These are phyloP conservation scores for Gephyroberyx darwinii DNA, from an alignment of 2,797 vertebrate genomes.

Conservation along the genomic window DNA sequence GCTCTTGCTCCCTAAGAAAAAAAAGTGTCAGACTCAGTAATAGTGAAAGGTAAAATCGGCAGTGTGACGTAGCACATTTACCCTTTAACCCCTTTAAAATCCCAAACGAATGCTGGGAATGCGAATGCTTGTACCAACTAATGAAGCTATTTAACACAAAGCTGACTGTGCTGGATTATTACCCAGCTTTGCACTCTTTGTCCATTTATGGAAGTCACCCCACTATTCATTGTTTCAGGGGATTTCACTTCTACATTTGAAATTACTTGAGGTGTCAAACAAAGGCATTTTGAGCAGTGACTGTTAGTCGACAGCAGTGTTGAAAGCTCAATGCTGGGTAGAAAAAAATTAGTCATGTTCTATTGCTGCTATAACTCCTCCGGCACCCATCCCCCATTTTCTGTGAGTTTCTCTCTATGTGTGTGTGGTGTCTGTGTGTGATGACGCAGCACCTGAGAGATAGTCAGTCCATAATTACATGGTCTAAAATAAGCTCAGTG, in stretches of 20 bases:
- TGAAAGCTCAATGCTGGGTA: not conserved
- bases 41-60: not conserved
- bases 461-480: conserved; percentile 70
- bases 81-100: conserved; percentile 15
- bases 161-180: conserved; percentile 13
- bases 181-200: conserved; percentile 24
- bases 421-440: conserved; percentile 66
- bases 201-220: conserved; percentile 20
- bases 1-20: conserved; percentile 9
- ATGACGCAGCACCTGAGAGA: conserved; percentile 75
- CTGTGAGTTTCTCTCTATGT: conserved; percentile 31
- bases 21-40: not conserved
- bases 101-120: conserved; percentile 27
- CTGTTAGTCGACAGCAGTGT: not conserved
- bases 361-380: conserved; percentile 24
- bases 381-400: conserved; percentile 45
- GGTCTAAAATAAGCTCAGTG: conserved; percentile 75
- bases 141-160: conserved; percentile 13
- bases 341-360: conserved; percentile 5
- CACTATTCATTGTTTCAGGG: not conserved
- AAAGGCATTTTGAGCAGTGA: not conserved
- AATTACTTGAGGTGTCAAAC: not conserved
- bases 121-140: conserved; percentile 22
- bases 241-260: not conserved
- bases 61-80: conserved; percentile 9